Percentiles rank a stretch among this genome's conserved stretches.
Conservation (phyloP, 1,140 invertebrate species). For the Macrostomum lignano region DNA sequence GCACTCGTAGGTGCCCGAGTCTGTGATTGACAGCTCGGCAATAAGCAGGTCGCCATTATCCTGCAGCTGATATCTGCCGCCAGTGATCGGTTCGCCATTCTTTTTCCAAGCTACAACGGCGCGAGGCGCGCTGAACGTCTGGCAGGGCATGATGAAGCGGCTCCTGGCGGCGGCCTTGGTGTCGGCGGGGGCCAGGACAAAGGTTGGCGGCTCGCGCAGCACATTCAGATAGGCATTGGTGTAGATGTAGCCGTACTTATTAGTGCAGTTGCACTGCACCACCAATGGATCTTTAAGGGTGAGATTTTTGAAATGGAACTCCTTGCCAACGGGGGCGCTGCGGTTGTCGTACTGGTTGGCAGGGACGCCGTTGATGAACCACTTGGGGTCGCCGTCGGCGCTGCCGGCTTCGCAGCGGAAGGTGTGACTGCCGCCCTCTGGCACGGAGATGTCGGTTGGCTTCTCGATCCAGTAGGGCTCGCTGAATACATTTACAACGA, state of each 20-base stretch:
- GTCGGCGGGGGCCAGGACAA: slow-evolving; percentile 48
- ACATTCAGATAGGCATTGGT: slow-evolving; percentile 93
- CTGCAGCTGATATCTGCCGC: slow-evolving; percentile 43
- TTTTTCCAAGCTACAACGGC: slow-evolving; percentile 72
- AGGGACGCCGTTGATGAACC: too few relatives aligned
- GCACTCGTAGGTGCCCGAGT: slow-evolving; percentile 53
- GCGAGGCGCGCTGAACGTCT: slow-evolving; percentile 75
- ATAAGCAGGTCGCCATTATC: slow-evolving; percentile 38
- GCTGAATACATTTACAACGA: too few relatives aligned
- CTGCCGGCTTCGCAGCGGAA: too few relatives aligned
- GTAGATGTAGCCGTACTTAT: slow-evolving; percentile 83
- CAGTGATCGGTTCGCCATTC: slow-evolving; percentile 47
- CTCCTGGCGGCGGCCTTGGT: slow-evolving; percentile 42
- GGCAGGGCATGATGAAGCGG: slow-evolving; percentile 51
- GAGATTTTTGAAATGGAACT: slow-evolving; percentile 31
- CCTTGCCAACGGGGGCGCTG: too few relatives aligned
- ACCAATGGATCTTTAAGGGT: slow-evolving; percentile 69
- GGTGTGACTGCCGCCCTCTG: too few relatives aligned
- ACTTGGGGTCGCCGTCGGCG: too few relatives aligned
- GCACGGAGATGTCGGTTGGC: too few relatives aligned
- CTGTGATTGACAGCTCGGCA: slow-evolving; percentile 14
- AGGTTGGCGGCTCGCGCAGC: slow-evolving; percentile 55
- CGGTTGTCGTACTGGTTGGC: too few relatives aligned
- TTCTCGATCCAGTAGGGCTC: too few relatives aligned
- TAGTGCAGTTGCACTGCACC: slow-evolving; percentile 92